Base-by-base conservation (phyloP, 2,888 invertebrate genomes). In the Macropis europaea region DNA sequence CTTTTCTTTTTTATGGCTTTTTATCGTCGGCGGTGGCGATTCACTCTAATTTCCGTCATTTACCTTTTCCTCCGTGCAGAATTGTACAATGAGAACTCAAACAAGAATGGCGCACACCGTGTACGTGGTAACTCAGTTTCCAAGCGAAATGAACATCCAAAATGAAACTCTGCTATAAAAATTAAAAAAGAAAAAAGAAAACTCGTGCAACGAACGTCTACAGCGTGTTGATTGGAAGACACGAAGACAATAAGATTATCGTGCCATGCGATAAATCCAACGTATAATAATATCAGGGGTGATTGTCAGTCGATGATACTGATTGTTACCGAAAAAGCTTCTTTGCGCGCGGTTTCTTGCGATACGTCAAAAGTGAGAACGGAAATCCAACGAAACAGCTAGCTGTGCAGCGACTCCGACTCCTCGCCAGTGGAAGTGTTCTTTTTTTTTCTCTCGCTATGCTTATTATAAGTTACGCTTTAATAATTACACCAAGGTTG, bases 11-110 rank as follows among this genome's bases (percentile, higher is more conserved):
- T 60, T 77, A 81, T 79, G 75, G 77, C 73, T 69, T 73, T 74
- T 81, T 81, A 81, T 73, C 81, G 82, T 82, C 81, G 81, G 81
- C 82, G 81, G 82, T 77, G 57, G 59, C 64, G 45, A 77, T 34
- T 52, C 28, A 38, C 13, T 28, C 32, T 68, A 47, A 66, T n/a
- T 48, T 40, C 24, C 15, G 40, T 30, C 28, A 54, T 64, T 19
- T 34, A 40, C 11, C 54, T 17, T 32, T 24, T 17, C 1, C 22
- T 38, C 9, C 0, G 28, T 54, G 15, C 47, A 32, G 13, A 43
- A 38, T 52, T 22, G n/a, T 38, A 56, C 30, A 22, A 19, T 11
- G 11, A 52, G 7, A 15, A 56, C 3, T 40, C 15, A 32, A 42
- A 40, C 9, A n/a, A n/a, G n/a, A n/a, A n/a, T n/a, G n/a, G n/a